Percentiles rank a stretch among this genome's conserved stretches.
Evolutionary conservation across 2,797 vertebrate species (phyloP).

Genomic region (Halcyon smyrnensis): DNA sequence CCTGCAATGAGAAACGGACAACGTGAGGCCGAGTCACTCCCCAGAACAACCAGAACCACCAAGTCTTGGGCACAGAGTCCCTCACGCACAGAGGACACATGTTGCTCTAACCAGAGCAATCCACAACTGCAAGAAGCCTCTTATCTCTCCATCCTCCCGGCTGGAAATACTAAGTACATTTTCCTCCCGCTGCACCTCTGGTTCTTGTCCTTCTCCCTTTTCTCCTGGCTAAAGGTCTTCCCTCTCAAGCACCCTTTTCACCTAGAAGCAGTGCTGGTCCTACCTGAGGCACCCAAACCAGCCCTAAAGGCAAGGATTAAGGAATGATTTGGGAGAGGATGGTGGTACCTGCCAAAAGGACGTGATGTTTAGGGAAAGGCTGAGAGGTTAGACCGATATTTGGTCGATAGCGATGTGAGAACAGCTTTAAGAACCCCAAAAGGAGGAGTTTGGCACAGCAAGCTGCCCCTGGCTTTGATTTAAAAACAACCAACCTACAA

Average conservation of each 20-base stretch:
- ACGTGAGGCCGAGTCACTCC: not conserved
- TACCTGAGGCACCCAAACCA: not conserved
- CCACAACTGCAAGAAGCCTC: not conserved
- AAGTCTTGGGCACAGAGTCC: not conserved
- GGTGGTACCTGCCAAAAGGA: not conserved
- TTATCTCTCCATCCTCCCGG: accelerated
- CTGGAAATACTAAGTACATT: not conserved
- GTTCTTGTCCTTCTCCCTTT: not conserved
- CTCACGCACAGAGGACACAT: not conserved
- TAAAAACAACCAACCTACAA: not conserved
- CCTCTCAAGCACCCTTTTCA: not conserved
- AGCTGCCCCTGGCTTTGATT: not conserved
- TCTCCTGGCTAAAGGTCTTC: not conserved
- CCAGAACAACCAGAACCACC: not conserved
- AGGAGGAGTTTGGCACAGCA: not conserved
- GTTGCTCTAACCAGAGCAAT: not conserved
- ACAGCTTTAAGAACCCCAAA: not conserved
- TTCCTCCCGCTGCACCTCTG: not conserved
- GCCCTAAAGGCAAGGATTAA: not conserved
- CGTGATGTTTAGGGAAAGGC: not conserved
- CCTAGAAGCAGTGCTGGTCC: no score
- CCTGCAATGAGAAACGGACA: conserved; percentile 73
- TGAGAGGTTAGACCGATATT: not conserved
- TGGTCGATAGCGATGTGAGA: not conserved
- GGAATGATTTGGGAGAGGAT: not conserved